Conservation (phyloP, 92 coral and sea anemone genomes). For the Montipora capitata region DNA sequence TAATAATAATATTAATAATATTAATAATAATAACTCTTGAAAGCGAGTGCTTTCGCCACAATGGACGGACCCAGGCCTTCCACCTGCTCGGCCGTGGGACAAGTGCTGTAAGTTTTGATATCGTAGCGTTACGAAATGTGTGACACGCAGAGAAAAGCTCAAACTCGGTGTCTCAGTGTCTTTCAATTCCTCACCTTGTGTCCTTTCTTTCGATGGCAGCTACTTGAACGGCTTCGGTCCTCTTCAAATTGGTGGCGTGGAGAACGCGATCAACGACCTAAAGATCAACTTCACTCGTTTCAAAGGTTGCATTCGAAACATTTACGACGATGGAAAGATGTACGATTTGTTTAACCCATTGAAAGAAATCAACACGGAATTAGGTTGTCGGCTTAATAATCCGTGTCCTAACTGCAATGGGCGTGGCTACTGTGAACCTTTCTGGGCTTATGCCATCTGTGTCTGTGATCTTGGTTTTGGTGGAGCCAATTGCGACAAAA, state of each 20-base stretch:
- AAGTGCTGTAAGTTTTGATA: too few relatives aligned
- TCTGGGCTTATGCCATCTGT: conserved; percentile 81
- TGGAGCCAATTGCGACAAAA: conserved; percentile 81
- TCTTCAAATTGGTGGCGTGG: conserved; percentile 95
- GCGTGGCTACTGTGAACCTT: conserved; percentile 92
- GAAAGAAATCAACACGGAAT: conserved; percentile 75
- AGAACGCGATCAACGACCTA: conserved; percentile 71
- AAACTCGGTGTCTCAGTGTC: too few relatives aligned
- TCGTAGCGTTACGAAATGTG: too few relatives aligned
- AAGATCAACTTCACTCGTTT: conserved; percentile 77
- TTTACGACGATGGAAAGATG: conserved; percentile 85
- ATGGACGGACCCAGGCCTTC: too few relatives aligned
- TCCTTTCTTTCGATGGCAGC: conserved; percentile 50
- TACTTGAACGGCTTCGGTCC: conserved; percentile 98
- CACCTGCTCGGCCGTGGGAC: too few relatives aligned
- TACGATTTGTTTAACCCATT: conserved; percentile 91
- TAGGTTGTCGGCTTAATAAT: conserved; percentile 78
- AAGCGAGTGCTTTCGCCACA: too few relatives aligned
- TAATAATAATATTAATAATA: too few relatives aligned
- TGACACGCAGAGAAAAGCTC: too few relatives aligned
- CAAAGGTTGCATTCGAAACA: conserved; percentile 89
- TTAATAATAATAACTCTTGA: too few relatives aligned
- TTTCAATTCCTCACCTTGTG: background rate
- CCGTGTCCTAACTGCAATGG: conserved; percentile 83
- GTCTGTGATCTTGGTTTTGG: conserved; percentile 89